These are phyloP conservation scores for Pygoscelis adeliae DNA, from an alignment of 2,113 vertebrate genomes.

Conservation along the genomic window DNA sequence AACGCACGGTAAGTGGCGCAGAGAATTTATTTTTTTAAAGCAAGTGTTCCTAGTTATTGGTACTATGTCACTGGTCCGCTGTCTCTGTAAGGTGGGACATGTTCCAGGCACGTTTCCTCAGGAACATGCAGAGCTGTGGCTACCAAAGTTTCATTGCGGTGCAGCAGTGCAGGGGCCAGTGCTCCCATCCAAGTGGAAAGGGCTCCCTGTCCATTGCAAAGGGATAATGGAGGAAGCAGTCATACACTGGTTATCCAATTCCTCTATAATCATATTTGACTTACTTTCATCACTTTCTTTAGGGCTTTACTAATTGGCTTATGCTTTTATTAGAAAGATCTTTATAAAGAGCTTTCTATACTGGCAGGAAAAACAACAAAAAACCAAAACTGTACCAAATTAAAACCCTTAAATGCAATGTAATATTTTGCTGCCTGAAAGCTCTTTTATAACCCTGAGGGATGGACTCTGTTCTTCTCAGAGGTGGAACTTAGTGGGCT, in stretches of 20 bases:
- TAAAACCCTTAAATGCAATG: background rate
- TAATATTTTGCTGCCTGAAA: background rate
- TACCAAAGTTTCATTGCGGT: background rate
- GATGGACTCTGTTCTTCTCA: background rate
- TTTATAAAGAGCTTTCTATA: background rate
- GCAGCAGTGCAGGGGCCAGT: background rate
- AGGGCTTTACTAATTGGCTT: background rate
- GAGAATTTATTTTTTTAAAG: background rate
- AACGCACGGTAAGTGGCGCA: rapidly evolving
- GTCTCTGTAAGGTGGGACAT: background rate
- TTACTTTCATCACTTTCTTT: background rate
- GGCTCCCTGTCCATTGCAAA: rapidly evolving
- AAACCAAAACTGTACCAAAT: background rate
- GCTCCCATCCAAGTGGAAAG: rapidly evolving
- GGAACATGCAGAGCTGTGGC: background rate
- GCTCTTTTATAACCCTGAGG: background rate
- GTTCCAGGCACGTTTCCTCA: background rate
- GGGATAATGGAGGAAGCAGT: background rate
- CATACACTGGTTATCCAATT: background rate
- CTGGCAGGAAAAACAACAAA: background rate
- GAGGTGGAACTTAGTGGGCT: background rate
- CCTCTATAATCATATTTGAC: background rate
- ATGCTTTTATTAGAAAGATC: background rate
- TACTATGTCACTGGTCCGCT: background rate
- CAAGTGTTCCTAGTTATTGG: background rate